A percentile compares a stretch with the other conserved stretches of the same genome.
Conservation (phyloP, 2,797 vertebrate genomes). For the Liparis tanakae region DNA sequence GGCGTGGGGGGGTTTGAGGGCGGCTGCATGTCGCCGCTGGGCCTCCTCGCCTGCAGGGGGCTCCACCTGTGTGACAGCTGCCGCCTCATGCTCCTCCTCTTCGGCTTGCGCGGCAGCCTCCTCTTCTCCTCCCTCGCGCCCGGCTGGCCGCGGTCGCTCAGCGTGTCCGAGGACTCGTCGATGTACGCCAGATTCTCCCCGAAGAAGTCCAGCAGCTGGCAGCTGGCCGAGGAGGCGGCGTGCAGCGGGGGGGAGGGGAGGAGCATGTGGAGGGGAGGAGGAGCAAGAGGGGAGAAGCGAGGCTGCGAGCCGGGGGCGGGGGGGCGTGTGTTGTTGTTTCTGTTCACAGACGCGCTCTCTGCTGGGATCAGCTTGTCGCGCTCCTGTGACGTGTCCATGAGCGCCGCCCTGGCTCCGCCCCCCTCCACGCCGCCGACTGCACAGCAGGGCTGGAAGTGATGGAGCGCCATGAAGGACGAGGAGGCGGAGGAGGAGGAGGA, state of each 20-base stretch:
- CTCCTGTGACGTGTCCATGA: slow-evolving; percentile 16
- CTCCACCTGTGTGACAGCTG: slow-evolving; percentile 59
- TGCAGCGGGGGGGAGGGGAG: slow-evolving; percentile 47
- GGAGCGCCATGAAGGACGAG: slow-evolving; percentile 43
- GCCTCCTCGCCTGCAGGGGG: slow-evolving; percentile 58
- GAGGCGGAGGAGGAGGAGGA: slow-evolving; percentile 59
- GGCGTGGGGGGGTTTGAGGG: slow-evolving; percentile 82
- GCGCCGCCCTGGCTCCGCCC: slow-evolving; percentile 13
- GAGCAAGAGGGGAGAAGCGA: neutral
- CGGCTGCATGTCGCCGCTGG: slow-evolving; percentile 71
- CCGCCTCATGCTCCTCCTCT: slow-evolving; percentile 77
- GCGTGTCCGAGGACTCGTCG: slow-evolving; percentile 91
- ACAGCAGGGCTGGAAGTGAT: slow-evolving; percentile 27
- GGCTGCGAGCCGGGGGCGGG: neutral
- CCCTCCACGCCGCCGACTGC: slow-evolving; percentile 31
- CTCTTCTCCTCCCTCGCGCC: slow-evolving; percentile 52
- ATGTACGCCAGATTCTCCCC: slow-evolving; percentile 93
- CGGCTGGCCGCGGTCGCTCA: slow-evolving; percentile 81
- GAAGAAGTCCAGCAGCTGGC: slow-evolving; percentile 87
- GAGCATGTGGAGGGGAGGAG: slow-evolving; percentile 21
- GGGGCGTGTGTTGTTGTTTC: neutral
- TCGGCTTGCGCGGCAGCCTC: slow-evolving; percentile 74
- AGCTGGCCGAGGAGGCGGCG: slow-evolving; percentile 44
- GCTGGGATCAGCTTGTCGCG: slow-evolving; percentile 30
- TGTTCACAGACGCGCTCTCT: slow-evolving; percentile 18